These are phyloP conservation scores for Gymnodraco acuticeps DNA, from an alignment of 2,797 vertebrate species.

Conservation along the genomic window DNA sequence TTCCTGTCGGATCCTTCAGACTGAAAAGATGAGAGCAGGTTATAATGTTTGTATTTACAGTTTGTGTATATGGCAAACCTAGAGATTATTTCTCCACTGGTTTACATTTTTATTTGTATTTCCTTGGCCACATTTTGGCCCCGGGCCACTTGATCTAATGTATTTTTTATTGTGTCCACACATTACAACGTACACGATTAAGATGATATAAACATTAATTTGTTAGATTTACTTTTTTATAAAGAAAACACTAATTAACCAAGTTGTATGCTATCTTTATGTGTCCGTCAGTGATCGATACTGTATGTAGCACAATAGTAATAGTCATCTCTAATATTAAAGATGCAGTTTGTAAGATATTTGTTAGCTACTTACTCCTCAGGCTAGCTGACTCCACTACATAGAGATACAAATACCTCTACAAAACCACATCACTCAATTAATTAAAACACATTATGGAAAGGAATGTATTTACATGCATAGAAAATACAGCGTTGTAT, in stretches of 20 bases:
- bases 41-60: slow-evolving; percentile 60
- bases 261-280: slow-evolving; percentile 71
- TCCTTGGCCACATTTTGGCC: slow-evolving; percentile 31
- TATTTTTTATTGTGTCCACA: slow-evolving; percentile 74
- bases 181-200: slow-evolving; percentile 67
- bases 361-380: slow-evolving; percentile 9
- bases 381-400: slow-evolving; percentile 14
- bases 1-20: slow-evolving; percentile 61
- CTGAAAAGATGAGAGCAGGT: slow-evolving; percentile 68
- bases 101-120: slow-evolving; percentile 48
- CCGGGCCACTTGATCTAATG: slow-evolving; percentile 56
- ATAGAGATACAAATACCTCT: background rate
- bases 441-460: slow-evolving; percentile 1
- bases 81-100: slow-evolving; percentile 55
- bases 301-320: slow-evolving; percentile 81
- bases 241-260: slow-evolving; percentile 71
- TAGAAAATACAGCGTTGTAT: slow-evolving; percentile 9
- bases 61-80: slow-evolving; percentile 61
- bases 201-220: slow-evolving; percentile 69
- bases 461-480: slow-evolving; percentile 12
- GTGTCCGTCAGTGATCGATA: slow-evolving; percentile 75
- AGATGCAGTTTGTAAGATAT: slow-evolving; percentile 65
- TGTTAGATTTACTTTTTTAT: slow-evolving; percentile 75
- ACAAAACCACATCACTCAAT: slow-evolving; percentile 3
- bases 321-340: slow-evolving; percentile 63